A percentile compares a stretch with the other conserved stretches of the same genome.
Conservation (phyloP, 2,797 vertebrate species). For the Brachyalestes nurse region DNA sequence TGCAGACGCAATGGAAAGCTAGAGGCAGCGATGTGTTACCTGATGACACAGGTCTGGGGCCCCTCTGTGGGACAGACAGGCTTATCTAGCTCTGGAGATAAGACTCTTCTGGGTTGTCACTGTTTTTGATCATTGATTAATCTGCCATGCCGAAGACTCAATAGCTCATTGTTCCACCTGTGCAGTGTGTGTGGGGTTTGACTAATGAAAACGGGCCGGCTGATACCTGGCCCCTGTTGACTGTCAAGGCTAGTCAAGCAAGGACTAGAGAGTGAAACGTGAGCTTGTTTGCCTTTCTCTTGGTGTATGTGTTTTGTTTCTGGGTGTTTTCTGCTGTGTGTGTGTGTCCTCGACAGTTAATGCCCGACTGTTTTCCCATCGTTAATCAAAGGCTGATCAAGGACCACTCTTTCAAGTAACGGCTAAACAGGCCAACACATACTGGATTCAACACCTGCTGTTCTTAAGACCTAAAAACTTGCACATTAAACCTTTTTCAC, state of each 20-base stretch:
- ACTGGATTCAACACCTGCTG: not conserved
- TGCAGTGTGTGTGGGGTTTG: slow-evolving; percentile 24
- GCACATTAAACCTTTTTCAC: not conserved
- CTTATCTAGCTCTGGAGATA: slow-evolving; percentile 48
- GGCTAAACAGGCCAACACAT: not conserved
- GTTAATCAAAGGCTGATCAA: slow-evolving; percentile 76
- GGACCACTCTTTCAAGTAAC: slow-evolving; percentile 24
- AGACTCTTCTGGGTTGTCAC: slow-evolving; percentile 30
- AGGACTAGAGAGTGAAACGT: slow-evolving; percentile 17
- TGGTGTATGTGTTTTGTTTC: not conserved
- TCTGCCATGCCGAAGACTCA: slow-evolving; percentile 37
- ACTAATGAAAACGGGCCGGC: slow-evolving; percentile 14
- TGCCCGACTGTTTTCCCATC: slow-evolving; percentile 61
- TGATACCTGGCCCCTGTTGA: slow-evolving; percentile 44
- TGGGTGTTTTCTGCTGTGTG: not conserved
- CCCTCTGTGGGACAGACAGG: not conserved
- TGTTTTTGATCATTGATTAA: slow-evolving; percentile 57
- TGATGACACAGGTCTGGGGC: slow-evolving; percentile 9
- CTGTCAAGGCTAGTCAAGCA: slow-evolving; percentile 28
- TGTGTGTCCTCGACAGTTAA: slow-evolving; percentile 42
- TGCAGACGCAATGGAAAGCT: slow-evolving; percentile 30
- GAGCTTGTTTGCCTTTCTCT: slow-evolving; percentile 34
- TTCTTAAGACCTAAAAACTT: not conserved
- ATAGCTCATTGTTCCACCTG: slow-evolving; percentile 47
- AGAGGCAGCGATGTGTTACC: not conserved